Base-by-base conservation (phyloP, 2,888 invertebrate genomes). In the Nephrotoma appendiculata region DNA sequence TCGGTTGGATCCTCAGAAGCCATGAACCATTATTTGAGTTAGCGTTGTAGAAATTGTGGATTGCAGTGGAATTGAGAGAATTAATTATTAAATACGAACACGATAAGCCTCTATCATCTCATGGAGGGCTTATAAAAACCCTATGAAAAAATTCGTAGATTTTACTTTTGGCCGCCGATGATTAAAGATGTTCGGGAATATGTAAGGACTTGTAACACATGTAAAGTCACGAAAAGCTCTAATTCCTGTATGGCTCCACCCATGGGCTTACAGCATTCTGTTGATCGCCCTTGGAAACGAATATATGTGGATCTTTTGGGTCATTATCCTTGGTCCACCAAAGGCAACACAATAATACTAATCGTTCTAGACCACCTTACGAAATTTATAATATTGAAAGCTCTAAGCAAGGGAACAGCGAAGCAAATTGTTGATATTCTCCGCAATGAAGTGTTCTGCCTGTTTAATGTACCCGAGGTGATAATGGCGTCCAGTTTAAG, bases 401-500 rank as follows among this genome's bases (percentile, higher is more conserved):
- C 87, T 3, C 41, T 86, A 2, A 1, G 85, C 6, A 83, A n/a
- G 43, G 87, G 87, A 11, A 86, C 87, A 5, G 83, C 87, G 19
- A 9, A 41, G 0, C 85, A 85, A 44, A 87, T 87, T 41, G 19
- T 83, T 1, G 9, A 15, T 6, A 88, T 85, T 44, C n/a, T 88
- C 84, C 85, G 86, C 7, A 41, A 88, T 11, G 88, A 89, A 89
- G 89, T 6, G 89, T 89, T 31, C 89, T 89, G 0, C 87, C 88
- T 86, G 19, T 71, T 71, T 71, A n/a, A n/a, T 6, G 71, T 71
- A 3, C 71, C 71, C 6, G 12, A 71, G 6, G 85, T 42, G 2
- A 90, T 86, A 90, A 89, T 87, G 89, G 89, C 0, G 86, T 87
- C 11, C 89, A 89, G 86, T 89, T 89, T 87, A 83, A 41, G 12